Evolutionary conservation across 2,797 vertebrate species (phyloP).

Genomic region (Fringilla coelebs): DNA sequence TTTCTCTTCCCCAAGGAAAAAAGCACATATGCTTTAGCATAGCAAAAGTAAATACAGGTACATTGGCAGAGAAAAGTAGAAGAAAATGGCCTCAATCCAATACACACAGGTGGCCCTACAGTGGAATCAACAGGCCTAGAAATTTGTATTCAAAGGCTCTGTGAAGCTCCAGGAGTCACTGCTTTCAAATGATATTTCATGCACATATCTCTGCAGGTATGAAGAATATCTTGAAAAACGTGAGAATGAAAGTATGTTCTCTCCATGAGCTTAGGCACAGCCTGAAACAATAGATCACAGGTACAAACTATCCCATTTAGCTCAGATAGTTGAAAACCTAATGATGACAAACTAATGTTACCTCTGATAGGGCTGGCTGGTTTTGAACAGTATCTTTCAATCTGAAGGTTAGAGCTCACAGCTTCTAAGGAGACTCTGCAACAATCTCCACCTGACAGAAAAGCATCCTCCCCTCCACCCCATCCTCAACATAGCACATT

Average conservation of each 20-base stretch:
- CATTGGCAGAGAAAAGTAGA: neutral
- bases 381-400: neutral
- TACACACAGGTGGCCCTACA: neutral
- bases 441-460: neutral
- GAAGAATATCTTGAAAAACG: slow-evolving; percentile 21
- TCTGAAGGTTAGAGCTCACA: neutral
- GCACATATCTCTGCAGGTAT: slow-evolving; percentile 25
- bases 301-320: neutral
- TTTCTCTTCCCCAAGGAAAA: neutral
- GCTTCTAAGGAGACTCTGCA: neutral
- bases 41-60: slow-evolving; percentile 8
- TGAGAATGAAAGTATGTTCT: neutral
- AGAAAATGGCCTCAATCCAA: neutral
- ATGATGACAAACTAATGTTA: slow-evolving; percentile 45
- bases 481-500: neutral
- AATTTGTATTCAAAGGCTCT: neutral
- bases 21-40: neutral
- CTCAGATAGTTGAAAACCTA: slow-evolving; percentile 42
- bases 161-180: neutral
- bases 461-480: neutral
- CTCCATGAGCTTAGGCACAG: neutral
- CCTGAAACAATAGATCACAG: slow-evolving; percentile 26
- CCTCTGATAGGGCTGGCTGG: neutral
- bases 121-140: neutral
- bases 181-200: slow-evolving; percentile 25